phyloP scores from a whole-genome alignment of 2,888 invertebrate species.

The Phengaris arion region DNA sequence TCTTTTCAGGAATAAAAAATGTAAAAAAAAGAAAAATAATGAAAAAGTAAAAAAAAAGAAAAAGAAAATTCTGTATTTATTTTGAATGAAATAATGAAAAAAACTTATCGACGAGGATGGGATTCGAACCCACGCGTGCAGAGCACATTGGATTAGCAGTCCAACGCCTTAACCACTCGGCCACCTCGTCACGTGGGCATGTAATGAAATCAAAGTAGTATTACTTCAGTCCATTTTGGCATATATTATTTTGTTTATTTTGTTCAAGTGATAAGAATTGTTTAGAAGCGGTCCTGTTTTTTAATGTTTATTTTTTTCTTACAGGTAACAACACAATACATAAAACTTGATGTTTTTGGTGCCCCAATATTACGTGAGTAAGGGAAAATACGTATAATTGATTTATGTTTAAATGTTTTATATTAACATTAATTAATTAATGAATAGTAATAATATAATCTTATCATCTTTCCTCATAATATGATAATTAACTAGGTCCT shows the following conservation, averaged over 20 bases:
- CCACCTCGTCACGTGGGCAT: conserved; percentile 82
- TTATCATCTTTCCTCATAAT: no score
- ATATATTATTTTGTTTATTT: not conserved
- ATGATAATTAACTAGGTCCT: no score
- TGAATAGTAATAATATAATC: no score
- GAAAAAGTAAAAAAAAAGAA: not conserved
- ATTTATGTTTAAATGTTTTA: not conserved
- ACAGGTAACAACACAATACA: not conserved
- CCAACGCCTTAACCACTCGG: conserved; percentile 93
- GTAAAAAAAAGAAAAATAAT: not conserved
- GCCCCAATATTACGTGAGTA: not conserved
- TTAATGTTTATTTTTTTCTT: not conserved
- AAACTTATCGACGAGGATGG: conserved; percentile 83
- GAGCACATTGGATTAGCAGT: conserved; percentile 93
- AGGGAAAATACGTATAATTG: not conserved
- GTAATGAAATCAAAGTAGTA: not conserved
- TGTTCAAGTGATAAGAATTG: not conserved
- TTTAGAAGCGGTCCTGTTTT: not conserved
- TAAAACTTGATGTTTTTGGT: not conserved
- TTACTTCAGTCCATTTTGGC: not conserved
- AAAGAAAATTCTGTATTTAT: not conserved
- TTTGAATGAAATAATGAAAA: not conserved
- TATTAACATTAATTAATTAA: no score
- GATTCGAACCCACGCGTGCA: conserved; percentile 92
- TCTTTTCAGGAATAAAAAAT: not conserved